Evolutionary conservation across 1,140 invertebrate species (phyloP), one percentile per base, ranked within the genome.

Genomic region (Neodiprion virginianus): DNA sequence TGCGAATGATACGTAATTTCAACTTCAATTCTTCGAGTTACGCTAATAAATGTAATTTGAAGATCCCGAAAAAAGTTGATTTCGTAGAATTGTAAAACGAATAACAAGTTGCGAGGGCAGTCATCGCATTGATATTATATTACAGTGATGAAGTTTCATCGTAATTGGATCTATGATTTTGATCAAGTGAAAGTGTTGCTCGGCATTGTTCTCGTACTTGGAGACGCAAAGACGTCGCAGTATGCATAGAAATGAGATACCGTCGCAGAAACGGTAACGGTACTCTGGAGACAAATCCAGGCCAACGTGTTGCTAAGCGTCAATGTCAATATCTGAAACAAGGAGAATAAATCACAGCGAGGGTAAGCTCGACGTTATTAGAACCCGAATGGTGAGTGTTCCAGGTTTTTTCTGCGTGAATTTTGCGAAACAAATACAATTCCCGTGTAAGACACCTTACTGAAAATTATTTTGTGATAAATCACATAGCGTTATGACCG

Each of bases 101-200:
- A 21, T 21, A 21, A 12, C 53, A 61, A 61, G 53, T 61, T 14
- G 11, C 53, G 11, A 61, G 53, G 4, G 1, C n/a, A 61, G n/a
- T 17, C 5, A 61, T 14, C 7, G 5, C 5, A 17, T 2, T 61
- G 53, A 61, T 12, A 61, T 61, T 61, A 8, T 8, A 61, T 61
- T 61, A 61, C 53, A 12, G 11, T 61, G 53, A 61, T 61, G 8
- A 61, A 61, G 53, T 61, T 61, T 61, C 53, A 61, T 61, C 53
- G 53, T 61, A 61, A 61, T 61, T 61, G n/a, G n/a, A 61, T 61
- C 53, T 61, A 61, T 61, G 11, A 61, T 61, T 61, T 61, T 11
- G 53, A 61, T 14, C 53, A 61, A 61, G 53, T 61, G 53, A 61
- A 61, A 61, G 53, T 61, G 53, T 61, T 61, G 8, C 53, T 17